A percentile compares a stretch with the other conserved stretches of the same genome.
Evolutionary conservation across 2,113 vertebrate genomes (phyloP).

Genomic region (Beaufortia kweichowensis): DNA sequence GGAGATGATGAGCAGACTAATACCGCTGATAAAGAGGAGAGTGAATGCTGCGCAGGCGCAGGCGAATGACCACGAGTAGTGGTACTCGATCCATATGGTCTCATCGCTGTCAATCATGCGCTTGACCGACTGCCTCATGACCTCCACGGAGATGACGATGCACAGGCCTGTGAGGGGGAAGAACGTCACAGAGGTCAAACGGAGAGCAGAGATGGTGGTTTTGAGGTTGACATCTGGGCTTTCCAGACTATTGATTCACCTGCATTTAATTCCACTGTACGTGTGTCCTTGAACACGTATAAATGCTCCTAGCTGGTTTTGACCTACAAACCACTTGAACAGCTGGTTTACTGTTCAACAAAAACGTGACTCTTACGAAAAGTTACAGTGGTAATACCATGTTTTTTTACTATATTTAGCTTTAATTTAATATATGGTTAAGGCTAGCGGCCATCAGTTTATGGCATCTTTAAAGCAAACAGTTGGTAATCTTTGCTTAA

Average conservation of each 20-base stretch:
- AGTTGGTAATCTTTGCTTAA: neutral
- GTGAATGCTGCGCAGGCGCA: slow-evolving; percentile 89
- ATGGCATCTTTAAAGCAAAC: too few species aligned
- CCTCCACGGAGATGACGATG: slow-evolving; percentile 93
- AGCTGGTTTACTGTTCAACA: neutral
- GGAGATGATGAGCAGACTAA: slow-evolving; percentile 86
- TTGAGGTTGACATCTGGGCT: slow-evolving; percentile 18
- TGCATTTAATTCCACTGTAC: neutral
- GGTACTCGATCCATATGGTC: slow-evolving; percentile 90
- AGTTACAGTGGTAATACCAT: neutral
- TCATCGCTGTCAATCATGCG: slow-evolving; percentile 94
- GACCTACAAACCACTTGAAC: neutral
- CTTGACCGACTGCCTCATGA: slow-evolving; percentile 94
- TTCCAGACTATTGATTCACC: slow-evolving; percentile 36
- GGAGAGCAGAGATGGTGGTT: neutral
- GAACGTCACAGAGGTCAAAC: slow-evolving; percentile 15
- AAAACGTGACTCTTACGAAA: too few species aligned
- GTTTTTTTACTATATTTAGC: neutral
- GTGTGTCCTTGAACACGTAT: neutral
- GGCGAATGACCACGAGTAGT: slow-evolving; percentile 94
- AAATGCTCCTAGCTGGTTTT: neutral
- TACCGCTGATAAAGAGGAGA: slow-evolving; percentile 88
- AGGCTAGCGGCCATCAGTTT: too few species aligned
- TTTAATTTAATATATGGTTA: neutral
- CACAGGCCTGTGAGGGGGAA: slow-evolving; percentile 81